Evolutionary conservation across 2,113 vertebrate genomes (phyloP), one percentile per base, ranked within the genome.

Genomic region (Marmota monax): DNA sequence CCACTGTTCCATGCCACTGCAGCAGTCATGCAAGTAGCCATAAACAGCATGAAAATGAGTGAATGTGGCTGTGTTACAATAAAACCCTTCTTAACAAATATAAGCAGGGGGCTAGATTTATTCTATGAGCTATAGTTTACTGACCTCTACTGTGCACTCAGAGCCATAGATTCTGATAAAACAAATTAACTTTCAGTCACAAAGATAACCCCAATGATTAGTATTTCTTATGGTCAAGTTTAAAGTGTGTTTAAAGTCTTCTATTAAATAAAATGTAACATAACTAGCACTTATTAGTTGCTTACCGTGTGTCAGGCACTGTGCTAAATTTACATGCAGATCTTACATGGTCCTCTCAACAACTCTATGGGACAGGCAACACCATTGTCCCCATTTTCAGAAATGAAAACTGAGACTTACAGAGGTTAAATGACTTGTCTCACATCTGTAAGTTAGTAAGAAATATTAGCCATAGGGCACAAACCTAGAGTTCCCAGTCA

Each of bases 181-280:
- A 48, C 22, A n/a, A 23, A 69, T n/a, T 48, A 89, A 58, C 92
- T 89, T 45, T 89, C 37, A 42, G 29, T 79, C 39, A 84, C 74
- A 27, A 37, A 74, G 65, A 79, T 58, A 85, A 92, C 17, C 58
- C 34, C 39, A 58, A 18, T 90, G 42, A 42, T 82, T 76, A 85
- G 22, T 69, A 39, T 76, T 84, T 80, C 76, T 76, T 70, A 61
- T 67, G n/a, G 73, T 53, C 22, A 69, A 90, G 9, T 37, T 69
- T 86, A 70, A 93, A 85, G 39, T 76, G 48, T 86, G 9, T 69
- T 86, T 90, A 39, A 86, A 93, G 51, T 87, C n/a, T 82, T 27
- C 34, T 82, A 32, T 69, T 86, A 37, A 70, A 82, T 93, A 56
- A 86, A 63, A 74, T 27, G 29, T 80, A 85, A 85, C 18, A 9